A percentile compares a stretch with the other conserved stretches of the same genome.
Evolutionary conservation across 2,797 vertebrate genomes (phyloP).

Genomic region (Mormyrops attenuatus): DNA sequence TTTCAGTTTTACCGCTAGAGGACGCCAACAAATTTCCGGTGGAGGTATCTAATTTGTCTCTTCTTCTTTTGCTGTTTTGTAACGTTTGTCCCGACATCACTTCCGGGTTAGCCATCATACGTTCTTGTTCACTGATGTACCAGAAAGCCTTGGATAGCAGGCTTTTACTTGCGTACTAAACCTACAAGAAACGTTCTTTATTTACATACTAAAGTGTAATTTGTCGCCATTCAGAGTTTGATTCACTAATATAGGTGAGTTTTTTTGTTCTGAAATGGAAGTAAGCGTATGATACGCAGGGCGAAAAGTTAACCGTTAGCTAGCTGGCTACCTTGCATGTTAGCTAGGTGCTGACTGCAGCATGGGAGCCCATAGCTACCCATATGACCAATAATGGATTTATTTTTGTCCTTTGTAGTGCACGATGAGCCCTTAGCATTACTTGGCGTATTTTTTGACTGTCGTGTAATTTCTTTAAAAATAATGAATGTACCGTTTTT

Average conservation of each 20-base stretch:
- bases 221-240: background rate
- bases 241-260: slow-evolving; percentile 8
- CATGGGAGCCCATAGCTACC: slow-evolving; percentile 5
- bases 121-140: slow-evolving; percentile 17
- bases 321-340: background rate
- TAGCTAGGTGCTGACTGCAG: slow-evolving; percentile 9
- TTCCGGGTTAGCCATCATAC: slow-evolving; percentile 10
- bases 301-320: background rate
- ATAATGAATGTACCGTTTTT: background rate
- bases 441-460: background rate
- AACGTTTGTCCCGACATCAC: background rate
- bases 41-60: background rate
- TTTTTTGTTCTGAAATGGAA: background rate
- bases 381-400: background rate
- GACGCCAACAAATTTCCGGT: background rate
- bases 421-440: background rate
- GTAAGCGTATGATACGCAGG: background rate
- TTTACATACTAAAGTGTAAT: background rate
- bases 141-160: background rate
- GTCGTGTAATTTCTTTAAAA: background rate
- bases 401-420: background rate
- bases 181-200: background rate
- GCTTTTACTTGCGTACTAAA: slow-evolving; percentile 1
- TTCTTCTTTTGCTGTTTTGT: background rate
- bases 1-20: background rate